Base-by-base conservation (phyloP, 2,113 vertebrate species). In the Python bivittatus region DNA sequence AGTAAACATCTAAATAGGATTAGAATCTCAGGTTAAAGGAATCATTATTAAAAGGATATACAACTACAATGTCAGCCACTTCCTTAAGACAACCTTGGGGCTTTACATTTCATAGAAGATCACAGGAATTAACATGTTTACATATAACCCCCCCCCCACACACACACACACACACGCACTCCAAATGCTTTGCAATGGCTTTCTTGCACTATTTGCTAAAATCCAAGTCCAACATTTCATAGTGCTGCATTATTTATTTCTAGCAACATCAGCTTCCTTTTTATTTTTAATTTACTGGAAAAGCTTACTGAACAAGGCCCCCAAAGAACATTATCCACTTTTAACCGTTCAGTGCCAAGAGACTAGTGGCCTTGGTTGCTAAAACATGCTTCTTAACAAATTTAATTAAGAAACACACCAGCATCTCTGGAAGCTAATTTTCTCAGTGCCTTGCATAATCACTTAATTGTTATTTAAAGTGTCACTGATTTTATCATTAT, bases 1-100 rank as follows among this genome's bases (percentile, higher is more conserved):
- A 95, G 86, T 95, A 97, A 96, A 96, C 90, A 96, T 92, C 95
- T 95, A 96, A 96, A 96, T 95, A 96, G 94, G 93, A 93, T 94
- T 96, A 91, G 95, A 95, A 93, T 94, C 84, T 94, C 90, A 91
- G 88, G 93, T 96, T 96, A 96, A 93, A 56, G 85, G 52, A 64
- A 79, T 94, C 90, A 87, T 96, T 96, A 94, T 54, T 84, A 88
- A 92, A 93, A 54, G 72, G 44, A 94, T 94, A 94, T 25, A 88
- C 83, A 93, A 92, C 91, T 95, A 92, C 12, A 93, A 53, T 38
- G 52, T 22, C 61, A 90, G 91, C 25, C 48, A 89, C 25, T 96
- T 92, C 57, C 88, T 92, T 92, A 94, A 95, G 93, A 90, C 83
- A 88, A 10, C 90, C 91, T 68, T 88, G 38, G 17, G 90, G 52